Percentiles rank a stretch among this genome's conserved stretches.
Conservation (phyloP, 2,113 vertebrate genomes). For the Hippocampus mohnikei region DNA sequence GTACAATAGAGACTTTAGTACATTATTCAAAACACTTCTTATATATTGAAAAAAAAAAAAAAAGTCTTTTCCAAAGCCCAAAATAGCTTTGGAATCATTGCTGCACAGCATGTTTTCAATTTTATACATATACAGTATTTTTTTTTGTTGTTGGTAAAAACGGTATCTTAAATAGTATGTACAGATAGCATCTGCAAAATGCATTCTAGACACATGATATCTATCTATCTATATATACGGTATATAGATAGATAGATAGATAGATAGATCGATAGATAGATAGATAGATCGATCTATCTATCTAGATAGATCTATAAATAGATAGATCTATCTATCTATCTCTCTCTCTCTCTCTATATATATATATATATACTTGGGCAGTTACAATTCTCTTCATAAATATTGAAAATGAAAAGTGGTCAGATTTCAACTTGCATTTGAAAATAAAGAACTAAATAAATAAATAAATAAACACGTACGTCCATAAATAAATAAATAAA, state of each 20-base stretch:
- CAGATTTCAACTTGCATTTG: slow-evolving; percentile 85
- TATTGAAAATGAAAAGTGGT: slow-evolving; percentile 80
- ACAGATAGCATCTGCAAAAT: slow-evolving; percentile 91
- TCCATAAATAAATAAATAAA: slow-evolving; percentile 76
- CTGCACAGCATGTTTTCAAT: slow-evolving; percentile 90
- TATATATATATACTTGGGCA: slow-evolving; percentile 55
- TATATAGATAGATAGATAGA: background rate
- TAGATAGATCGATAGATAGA: no score
- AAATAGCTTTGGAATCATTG: slow-evolving; percentile 92
- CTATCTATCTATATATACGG: slow-evolving; percentile 67
- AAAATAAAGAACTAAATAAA: slow-evolving; percentile 80
- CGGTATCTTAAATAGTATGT: slow-evolving; percentile 83
- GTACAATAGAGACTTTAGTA: slow-evolving; percentile 96
- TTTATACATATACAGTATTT: slow-evolving; percentile 73
- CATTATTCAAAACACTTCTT: slow-evolving; percentile 99
- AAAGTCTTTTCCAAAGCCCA: slow-evolving; percentile 93
- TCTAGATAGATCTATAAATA: no score
- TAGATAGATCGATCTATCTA: no score
- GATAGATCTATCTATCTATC: no score
- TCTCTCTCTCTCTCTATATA: no score
- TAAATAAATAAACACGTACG: slow-evolving; percentile 81
- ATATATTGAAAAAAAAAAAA: slow-evolving; percentile 99
- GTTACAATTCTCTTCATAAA: slow-evolving; percentile 78
- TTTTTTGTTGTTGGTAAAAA: slow-evolving; percentile 73
- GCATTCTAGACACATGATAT: slow-evolving; percentile 83